Evolutionary conservation across 2,113 vertebrate species (phyloP), one percentile per base, ranked within the genome.

Genomic region (Cyanoramphus novaezelandiae): DNA sequence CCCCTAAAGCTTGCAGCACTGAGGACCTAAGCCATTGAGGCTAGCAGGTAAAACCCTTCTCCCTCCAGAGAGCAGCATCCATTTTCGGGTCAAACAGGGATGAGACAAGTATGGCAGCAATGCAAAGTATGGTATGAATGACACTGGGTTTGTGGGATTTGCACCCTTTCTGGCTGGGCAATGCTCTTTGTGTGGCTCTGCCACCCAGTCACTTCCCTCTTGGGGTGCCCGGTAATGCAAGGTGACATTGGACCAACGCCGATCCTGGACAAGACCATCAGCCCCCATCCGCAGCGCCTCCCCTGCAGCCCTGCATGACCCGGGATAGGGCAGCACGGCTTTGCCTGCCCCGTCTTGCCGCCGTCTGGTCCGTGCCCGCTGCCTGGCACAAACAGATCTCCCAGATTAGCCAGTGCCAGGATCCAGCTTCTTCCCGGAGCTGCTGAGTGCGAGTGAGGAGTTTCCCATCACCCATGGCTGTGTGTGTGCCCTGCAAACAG

Each of bases 191-290:
- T 7, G 39, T 37, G 39, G 17, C 28, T 89, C 62, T 83, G n/a
- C 35, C 33, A 1, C 52, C 46, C 19, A 27, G 15, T 21, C 2
- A 2, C 63, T 55, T 82, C 31, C 24, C 17, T n/a, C 53, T 0
- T 0, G 8, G 14, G 33, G 31, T 43, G 52, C 19, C 0, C n/a
- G 50, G 20, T 64, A 69, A 41, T 0, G 0, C 6, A 1, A 71
- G 75, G 71, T 10, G 13, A 10, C 17, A 4, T 31, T 2, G 15
- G 55, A 11, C 64, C n/a, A 52, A 41, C 20, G 13, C 17, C 13
- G 63, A 71, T 20, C 18, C 50, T 75, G 37, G 77, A 25, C 41
- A 67, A 81, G 85, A 17, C 17, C 76, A 35, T 24, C 7, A 7
- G 21, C 28, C 57, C 70, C 70, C 35, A 0, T 44, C 31, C 2